Base-by-base conservation (phyloP, 2,113 vertebrate genomes). In the Ophiodon elongatus region DNA sequence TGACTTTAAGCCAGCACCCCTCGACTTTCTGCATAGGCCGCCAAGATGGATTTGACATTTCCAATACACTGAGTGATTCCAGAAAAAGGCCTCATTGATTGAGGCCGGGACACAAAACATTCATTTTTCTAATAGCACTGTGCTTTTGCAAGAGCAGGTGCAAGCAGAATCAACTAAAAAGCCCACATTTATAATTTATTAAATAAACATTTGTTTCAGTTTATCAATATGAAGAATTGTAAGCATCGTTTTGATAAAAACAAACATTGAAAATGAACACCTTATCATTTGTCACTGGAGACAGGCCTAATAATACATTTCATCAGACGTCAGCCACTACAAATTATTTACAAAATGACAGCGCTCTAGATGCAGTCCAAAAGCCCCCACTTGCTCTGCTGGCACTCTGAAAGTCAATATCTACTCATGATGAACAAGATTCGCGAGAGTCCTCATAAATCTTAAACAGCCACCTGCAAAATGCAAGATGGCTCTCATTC, bases 21-120 rank as follows among this genome's bases (percentile, higher is more conserved):
- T 88, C 79, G 57, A 84, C 92, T 91, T 85, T 89, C 93, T 92
- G 88, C 83, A 80, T 85, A 83, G 73, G 89, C 80, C 83, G 73
- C 90, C 59, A 90, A 91, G 92, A 95, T 92, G 88, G 93, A 94
- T 94, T 92, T 92, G 93, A 94, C 94, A 92, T 94, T 94, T 94
- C 87, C 92, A 96, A 95, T 95, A 94, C 76, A 43, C 90, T 92
- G 91, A 93, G 93, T 89, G 91, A 94, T 78, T 90, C 83, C 85
- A 93, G 89, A 90, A 87, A 94, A 92, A 89, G 69, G 88, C 62
- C 23, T 37, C 88, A 94, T 91, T 89, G 94, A 94, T 92, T 92
- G 79, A 87, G 84, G 86, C 73, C 85, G 75, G 85, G 87, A 90
- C 73, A 88, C 70, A 89, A 93, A 91, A 88, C 88, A 91, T 93